These are phyloP conservation scores for Merops nubicus DNA, from an alignment of 2,113 vertebrate genomes.

Conservation along the genomic window DNA sequence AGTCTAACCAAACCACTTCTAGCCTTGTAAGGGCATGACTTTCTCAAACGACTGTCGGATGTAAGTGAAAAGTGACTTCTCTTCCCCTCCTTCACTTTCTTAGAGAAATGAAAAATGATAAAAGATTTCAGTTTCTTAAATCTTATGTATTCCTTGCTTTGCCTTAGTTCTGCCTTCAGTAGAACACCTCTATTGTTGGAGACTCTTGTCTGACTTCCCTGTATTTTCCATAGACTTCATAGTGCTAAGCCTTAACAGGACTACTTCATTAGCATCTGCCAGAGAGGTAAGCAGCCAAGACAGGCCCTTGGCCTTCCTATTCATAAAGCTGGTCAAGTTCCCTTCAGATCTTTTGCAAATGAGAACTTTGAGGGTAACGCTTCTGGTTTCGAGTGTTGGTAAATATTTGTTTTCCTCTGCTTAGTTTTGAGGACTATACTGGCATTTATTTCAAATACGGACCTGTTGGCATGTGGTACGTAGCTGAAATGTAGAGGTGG, in stretches of 20 bases:
- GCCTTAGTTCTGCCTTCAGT: neutral
- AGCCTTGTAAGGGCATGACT: neutral
- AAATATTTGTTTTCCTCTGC: neutral
- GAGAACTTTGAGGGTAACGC: neutral
- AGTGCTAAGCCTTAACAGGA: neutral
- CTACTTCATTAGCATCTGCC: neutral
- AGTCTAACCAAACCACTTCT: conserved; percentile 11
- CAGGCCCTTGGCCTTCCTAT: neutral
- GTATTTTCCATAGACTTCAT: neutral
- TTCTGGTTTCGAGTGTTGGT: neutral
- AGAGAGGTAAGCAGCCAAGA: neutral
- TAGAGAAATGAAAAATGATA: neutral
- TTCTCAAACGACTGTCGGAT: neutral
- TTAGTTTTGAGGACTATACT: neutral
- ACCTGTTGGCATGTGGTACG: neutral
- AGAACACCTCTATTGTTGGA: neutral
- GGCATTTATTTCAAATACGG: neutral
- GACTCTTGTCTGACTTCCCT: neutral
- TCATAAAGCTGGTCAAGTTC: neutral
- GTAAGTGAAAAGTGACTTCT: neutral
- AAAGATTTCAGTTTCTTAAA: neutral
- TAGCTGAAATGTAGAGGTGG: neutral
- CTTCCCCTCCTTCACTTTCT: neutral
- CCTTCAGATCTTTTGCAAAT: neutral
- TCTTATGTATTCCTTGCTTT: neutral